Evolutionary conservation across 2,113 vertebrate species (phyloP).

Genomic region (Mormyrus lacerda): DNA sequence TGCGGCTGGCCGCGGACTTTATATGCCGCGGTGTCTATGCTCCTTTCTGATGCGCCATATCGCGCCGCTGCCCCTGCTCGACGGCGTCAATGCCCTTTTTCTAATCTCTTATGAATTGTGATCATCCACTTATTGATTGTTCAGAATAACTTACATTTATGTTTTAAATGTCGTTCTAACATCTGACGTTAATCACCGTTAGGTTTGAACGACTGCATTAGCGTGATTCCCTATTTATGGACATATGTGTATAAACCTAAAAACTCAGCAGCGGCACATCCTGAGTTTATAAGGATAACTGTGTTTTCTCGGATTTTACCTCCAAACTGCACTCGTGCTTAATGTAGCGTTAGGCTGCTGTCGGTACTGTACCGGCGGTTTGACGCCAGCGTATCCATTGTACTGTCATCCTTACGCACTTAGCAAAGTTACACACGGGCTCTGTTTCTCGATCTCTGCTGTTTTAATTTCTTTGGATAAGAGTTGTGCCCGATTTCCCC

Average conservation of each 20-base stretch:
- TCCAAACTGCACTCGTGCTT: neutral
- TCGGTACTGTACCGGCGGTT: neutral
- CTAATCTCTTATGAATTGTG: neutral
- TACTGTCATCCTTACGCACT: neutral
- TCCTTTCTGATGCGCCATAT: neutral
- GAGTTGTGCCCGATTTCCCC: neutral
- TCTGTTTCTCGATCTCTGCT: neutral
- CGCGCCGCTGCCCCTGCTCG: neutral
- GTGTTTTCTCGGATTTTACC: neutral
- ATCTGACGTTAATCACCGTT: neutral
- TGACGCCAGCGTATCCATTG: neutral
- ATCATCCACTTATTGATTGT: neutral
- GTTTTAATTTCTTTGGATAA: neutral
- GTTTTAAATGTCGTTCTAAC: neutral
- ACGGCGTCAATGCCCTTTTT: neutral
- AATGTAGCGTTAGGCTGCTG: neutral
- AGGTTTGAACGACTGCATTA: neutral
- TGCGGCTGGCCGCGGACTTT: neutral
- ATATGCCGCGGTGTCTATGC: neutral
- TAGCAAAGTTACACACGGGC: neutral
- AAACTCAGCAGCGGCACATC: neutral
- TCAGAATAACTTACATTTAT: neutral
- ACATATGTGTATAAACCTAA: neutral
- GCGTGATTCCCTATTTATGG: neutral
- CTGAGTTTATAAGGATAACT: neutral